Conservation (phyloP, 2,113 vertebrate genomes). For the Entosphenus tridentatus region DNA sequence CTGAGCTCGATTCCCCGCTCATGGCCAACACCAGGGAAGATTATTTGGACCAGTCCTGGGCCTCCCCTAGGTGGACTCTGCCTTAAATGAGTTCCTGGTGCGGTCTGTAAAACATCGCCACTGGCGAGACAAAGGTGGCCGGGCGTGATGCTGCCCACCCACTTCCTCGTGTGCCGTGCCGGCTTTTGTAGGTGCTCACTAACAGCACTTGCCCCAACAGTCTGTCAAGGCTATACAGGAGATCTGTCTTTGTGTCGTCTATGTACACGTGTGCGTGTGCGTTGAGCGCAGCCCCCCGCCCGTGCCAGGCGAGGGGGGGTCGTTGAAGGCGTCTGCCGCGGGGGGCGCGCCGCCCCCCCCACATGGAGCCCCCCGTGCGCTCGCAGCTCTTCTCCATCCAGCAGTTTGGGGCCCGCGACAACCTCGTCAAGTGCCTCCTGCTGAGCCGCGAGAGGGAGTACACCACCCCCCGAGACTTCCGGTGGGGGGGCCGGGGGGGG, state of each 20-base stretch:
- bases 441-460: not conserved
- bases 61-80: too few relatives aligned
- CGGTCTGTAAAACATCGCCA: too few relatives aligned
- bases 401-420: not conserved
- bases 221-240: too few relatives aligned
- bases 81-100: too few relatives aligned
- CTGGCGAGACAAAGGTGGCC: too few relatives aligned
- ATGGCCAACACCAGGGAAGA: too few relatives aligned
- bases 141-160: too few relatives aligned
- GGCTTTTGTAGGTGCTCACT: too few relatives aligned
- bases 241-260: not conserved
- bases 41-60: too few relatives aligned
- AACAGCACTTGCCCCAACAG: too few relatives aligned
- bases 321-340: not conserved
- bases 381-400: not conserved
- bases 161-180: too few relatives aligned
- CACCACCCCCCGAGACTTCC: not conserved
- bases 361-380: not conserved
- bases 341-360: not conserved
- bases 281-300: not conserved
- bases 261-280: not conserved
- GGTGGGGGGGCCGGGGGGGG: not conserved
- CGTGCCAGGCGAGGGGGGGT: not conserved
- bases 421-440: slow-evolving; percentile 4
- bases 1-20: too few relatives aligned